Base-by-base conservation (phyloP, 2,113 vertebrate species). In the Euleptes europaea region DNA sequence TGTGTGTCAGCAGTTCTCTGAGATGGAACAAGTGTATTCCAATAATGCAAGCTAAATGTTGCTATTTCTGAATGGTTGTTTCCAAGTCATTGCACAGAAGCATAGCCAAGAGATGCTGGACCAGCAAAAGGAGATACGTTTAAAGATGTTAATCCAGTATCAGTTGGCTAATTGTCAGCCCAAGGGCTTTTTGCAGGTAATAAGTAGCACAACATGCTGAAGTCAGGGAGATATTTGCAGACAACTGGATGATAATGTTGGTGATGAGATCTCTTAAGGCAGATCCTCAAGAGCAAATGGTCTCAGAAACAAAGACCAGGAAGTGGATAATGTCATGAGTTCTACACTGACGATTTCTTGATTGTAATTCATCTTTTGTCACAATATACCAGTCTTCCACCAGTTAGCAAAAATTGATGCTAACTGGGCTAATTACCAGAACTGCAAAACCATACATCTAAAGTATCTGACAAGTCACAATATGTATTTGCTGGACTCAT, bases 21-120 rank as follows among this genome's bases (percentile, higher is more conserved):
- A 93, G 93, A 67, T 31, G 47, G 57, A 91, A 9, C 31, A 90
- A 75, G 3, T 85, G 1, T 76, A 88, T 88, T 83, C 19, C 19
- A 19, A 69, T 82, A 82, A 13, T 72, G 54, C 10, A 42, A 63
- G 57, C 11, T 87, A 83, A 87, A 47, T 65, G 26, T 14, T 63
- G 72, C 3, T 65, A 15, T 86, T 89, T 49, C 33, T 86, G 12
- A 82, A 5, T 3, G 82, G 49, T 60, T 88, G 14, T 88, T 92
- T 91, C 67, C 40, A 82, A 49, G 67, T 60, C 44, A 87, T 38
- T 69, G 44, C 21, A 63, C 31, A 72, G 2, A 71, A 84, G 5
- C 9, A 82, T 57, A 84, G 26, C 17, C 49, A 85, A 76, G 7
- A 89, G 35, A 10, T 75, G 1, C 5, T 88, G 31, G 40, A 31